A percentile compares a stretch with the other conserved stretches of the same genome.
Evolutionary conservation across 2,797 vertebrate species (phyloP).

Genomic region (Phaenicophaeus curvirostris): DNA sequence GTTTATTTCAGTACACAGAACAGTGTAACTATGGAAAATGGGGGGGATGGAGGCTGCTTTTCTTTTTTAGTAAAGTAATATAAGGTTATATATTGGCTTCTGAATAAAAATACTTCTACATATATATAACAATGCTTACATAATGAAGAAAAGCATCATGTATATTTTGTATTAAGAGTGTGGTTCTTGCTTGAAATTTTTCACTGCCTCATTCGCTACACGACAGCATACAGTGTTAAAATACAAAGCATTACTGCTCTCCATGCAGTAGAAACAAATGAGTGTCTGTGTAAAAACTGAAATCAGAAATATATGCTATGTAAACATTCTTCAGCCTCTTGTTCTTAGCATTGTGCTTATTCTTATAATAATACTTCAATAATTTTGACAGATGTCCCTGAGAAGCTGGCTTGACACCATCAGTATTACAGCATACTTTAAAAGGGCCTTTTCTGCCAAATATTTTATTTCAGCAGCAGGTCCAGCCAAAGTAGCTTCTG

Average conservation of each 20-base stretch:
- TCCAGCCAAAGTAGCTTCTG: not conserved
- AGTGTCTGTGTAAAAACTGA: not conserved
- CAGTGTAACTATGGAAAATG: not conserved
- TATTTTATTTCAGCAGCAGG: not conserved
- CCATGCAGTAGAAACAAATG: not conserved
- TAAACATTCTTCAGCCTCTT: not conserved
- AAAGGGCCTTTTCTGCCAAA: not conserved
- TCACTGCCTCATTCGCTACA: not conserved
- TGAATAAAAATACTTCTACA: not conserved
- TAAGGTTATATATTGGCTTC: not conserved
- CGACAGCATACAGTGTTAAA: not conserved
- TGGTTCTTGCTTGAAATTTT: not conserved
- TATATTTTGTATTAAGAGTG: not conserved
- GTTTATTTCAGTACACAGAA: not conserved
- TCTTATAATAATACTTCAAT: not conserved
- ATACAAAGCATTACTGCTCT: not conserved
- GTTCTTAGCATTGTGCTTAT: constrained; percentile 11
- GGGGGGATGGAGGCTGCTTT: not conserved
- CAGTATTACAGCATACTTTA: not conserved
- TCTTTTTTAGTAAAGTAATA: not conserved
- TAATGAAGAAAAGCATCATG: not conserved
- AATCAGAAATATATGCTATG: not conserved
- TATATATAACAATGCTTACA: not conserved
- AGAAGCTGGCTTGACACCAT: not conserved
- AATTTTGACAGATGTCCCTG: not conserved